Percentiles rank a stretch among this genome's conserved stretches.
These are phyloP conservation scores for Synaphobranchus kaupii DNA, from an alignment of 2,797 vertebrate species.

Conservation along the genomic window DNA sequence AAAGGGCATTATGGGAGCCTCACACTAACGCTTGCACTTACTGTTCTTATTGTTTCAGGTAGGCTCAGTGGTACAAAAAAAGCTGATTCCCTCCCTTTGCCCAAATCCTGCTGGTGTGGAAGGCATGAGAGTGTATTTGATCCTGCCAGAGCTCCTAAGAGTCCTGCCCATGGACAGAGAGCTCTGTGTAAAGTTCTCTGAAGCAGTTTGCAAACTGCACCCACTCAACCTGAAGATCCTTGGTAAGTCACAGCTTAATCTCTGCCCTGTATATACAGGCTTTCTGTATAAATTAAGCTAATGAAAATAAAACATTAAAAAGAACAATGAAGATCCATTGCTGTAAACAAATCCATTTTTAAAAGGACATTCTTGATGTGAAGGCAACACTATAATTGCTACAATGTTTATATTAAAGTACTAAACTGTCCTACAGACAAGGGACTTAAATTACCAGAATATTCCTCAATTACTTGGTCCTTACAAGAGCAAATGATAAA, in stretches of 20 bases:
- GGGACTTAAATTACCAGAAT: too few relatives aligned
- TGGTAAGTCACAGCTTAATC: slow-evolving; percentile 51
- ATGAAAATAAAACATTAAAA: too few relatives aligned
- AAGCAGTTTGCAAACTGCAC: slow-evolving; percentile 51
- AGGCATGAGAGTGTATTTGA: slow-evolving; percentile 69
- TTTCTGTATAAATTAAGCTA: too few relatives aligned
- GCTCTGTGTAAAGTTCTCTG: slow-evolving; percentile 42
- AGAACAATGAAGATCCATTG: too few relatives aligned
- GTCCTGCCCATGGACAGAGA: neutral
- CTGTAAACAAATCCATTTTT: too few relatives aligned
- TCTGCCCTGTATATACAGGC: neutral
- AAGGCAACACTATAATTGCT: too few relatives aligned
- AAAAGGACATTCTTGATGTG: too few relatives aligned
- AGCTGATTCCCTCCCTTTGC: slow-evolving; percentile 53
- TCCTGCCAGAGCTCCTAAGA: slow-evolving; percentile 67
- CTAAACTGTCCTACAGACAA: too few relatives aligned
- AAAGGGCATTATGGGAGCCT: neutral
- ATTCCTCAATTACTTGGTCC: too few relatives aligned
- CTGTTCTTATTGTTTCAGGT: slow-evolving; percentile 58
- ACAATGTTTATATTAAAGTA: too few relatives aligned
- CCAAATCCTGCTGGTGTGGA: slow-evolving; percentile 59
- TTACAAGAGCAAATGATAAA: too few relatives aligned
- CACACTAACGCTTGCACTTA: neutral
- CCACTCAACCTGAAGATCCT: slow-evolving; percentile 50
- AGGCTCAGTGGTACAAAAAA: slow-evolving; percentile 40